Percentiles rank a stretch among this genome's conserved stretches.
Evolutionary conservation across 2,113 vertebrate genomes (phyloP).

Genomic region (Lasiurus borealis): DNA sequence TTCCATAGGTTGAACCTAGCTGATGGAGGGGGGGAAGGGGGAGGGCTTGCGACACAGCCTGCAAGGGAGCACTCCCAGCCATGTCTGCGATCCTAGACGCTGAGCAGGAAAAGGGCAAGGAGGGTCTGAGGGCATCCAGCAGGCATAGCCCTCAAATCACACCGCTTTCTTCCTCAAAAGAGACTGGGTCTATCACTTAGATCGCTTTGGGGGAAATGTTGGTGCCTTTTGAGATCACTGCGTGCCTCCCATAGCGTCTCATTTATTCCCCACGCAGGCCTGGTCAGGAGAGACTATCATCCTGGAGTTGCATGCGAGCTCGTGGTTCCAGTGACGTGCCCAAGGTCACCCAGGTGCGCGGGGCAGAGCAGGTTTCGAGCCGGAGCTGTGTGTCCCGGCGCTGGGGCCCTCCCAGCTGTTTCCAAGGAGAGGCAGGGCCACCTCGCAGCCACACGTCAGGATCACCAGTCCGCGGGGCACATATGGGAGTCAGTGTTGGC

Average conservation of each 20-base stretch:
- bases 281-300: background rate
- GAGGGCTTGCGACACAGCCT: background rate
- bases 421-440: background rate
- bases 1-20: background rate
- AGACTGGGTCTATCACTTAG: background rate
- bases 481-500: constrained; percentile 14
- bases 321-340: background rate
- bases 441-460: background rate
- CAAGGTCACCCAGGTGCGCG: background rate
- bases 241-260: background rate
- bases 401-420: background rate
- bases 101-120: background rate
- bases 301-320: background rate
- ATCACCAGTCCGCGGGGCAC: background rate
- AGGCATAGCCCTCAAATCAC: background rate
- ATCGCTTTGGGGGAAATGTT: background rate
- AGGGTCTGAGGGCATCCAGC: background rate
- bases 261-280: background rate
- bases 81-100: background rate
- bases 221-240: constrained; percentile 5
- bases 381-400: background rate
- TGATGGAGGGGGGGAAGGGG: background rate
- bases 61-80: background rate
- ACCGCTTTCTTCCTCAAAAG: background rate
- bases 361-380: background rate